These are phyloP conservation scores for Dromococcyx pavoninus DNA, from an alignment of 2,797 vertebrate genomes.

Conservation along the genomic window DNA sequence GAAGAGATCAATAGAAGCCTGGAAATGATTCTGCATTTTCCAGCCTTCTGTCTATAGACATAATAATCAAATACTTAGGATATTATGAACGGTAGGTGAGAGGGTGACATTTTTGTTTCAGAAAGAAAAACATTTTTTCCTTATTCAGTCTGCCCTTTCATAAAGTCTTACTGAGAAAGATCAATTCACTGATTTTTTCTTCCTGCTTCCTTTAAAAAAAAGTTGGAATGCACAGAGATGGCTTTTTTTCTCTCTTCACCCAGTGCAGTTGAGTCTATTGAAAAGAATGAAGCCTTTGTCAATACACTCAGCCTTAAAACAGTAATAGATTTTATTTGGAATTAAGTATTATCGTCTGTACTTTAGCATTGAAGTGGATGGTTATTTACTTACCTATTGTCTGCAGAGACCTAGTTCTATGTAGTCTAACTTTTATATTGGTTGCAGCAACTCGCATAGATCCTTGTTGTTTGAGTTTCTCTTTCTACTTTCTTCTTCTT, in stretches of 20 bases:
- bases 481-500: background rate
- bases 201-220: background rate
- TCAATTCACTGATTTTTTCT: background rate
- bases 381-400: background rate
- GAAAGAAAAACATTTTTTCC: background rate
- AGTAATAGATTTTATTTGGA: background rate
- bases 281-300: background rate
- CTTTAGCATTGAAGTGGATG: background rate
- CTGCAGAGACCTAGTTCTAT: background rate
- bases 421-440: background rate
- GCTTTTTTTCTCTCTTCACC: background rate
- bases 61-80: conserved; percentile 15
- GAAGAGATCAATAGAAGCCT: background rate
- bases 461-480: background rate
- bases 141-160: background rate
- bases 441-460: background rate
- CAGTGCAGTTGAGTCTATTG: background rate
- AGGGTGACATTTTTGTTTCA: background rate
- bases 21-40: background rate
- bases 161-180: background rate
- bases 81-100: background rate
- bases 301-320: background rate
- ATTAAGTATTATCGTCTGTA: background rate
- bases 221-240: background rate
- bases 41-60: background rate